A percentile compares a stretch with the other conserved stretches of the same genome.
These are phyloP conservation scores for Magallana angulata DNA, from an alignment of 1,140 invertebrate species.

Conservation along the genomic window DNA sequence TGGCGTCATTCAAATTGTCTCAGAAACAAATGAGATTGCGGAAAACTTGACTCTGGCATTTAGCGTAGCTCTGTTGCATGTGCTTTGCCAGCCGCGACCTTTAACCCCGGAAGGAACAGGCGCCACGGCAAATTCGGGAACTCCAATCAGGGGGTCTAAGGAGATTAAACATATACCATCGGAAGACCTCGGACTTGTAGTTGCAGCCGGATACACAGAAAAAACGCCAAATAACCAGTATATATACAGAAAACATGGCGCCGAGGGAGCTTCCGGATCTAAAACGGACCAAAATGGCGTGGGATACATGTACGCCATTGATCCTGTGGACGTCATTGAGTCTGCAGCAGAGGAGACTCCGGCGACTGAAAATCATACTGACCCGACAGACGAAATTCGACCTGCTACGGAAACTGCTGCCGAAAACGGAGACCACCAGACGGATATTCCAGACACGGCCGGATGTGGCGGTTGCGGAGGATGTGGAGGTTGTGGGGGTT, in stretches of 20 bases:
- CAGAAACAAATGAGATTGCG: constrained; percentile 63
- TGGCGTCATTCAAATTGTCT: constrained; percentile 52
- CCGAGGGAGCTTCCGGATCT: constrained; percentile 20
- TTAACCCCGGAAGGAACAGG: constrained; percentile 38
- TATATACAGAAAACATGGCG: constrained; percentile 40
- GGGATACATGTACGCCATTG: constrained; percentile 37
- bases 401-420: background rate
- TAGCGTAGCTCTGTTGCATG: constrained; percentile 72
- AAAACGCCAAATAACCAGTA: constrained; percentile 66
- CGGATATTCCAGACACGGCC: constrained; percentile 35
- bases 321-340: constrained; percentile 32
- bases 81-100: constrained; percentile 68
- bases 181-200: constrained; percentile 62
- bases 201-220: constrained; percentile 65
- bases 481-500: constrained; percentile 51
- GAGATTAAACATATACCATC: constrained; percentile 57
- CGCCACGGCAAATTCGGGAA: constrained; percentile 30
- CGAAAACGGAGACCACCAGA: constrained; percentile 18
- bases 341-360: background rate
- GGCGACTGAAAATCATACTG: background rate
- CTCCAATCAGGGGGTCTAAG: constrained; percentile 31
- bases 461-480: constrained; percentile 51
- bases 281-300: constrained; percentile 44
- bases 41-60: constrained; percentile 74
- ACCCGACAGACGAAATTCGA: background rate